These are phyloP conservation scores for Lates japonicus DNA, from an alignment of 2,797 vertebrate species.

Conservation along the genomic window DNA sequence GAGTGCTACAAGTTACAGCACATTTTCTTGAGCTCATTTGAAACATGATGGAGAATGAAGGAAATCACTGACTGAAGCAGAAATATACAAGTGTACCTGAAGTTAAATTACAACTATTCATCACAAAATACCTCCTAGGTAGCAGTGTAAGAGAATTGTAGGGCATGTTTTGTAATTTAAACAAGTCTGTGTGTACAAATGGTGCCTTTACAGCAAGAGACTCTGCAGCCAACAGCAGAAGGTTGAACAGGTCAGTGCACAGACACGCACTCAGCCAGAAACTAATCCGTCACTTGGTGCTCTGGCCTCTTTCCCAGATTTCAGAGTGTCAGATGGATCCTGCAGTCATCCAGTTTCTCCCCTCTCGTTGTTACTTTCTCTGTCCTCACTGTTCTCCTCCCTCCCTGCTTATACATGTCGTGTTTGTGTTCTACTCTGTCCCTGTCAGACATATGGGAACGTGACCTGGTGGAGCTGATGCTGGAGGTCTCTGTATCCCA, in stretches of 20 bases:
- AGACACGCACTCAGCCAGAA: conserved; percentile 48
- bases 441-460: conserved; percentile 89
- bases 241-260: conserved; percentile 55
- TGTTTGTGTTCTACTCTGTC: not conserved
- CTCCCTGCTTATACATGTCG: not conserved
- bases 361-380: not conserved
- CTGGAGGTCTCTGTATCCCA: conserved; percentile 93
- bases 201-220: conserved; percentile 6
- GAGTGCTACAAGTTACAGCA: not conserved
- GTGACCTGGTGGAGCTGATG: conserved; percentile 96
- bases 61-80: not conserved
- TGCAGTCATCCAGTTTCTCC: conserved; percentile 22
- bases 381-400: not conserved
- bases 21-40: not conserved
- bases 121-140: not conserved
- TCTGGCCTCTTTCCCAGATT: conserved; percentile 65
- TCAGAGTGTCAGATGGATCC: conserved; percentile 48
- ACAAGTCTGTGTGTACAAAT: conserved; percentile 5
- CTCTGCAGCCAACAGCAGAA: conserved; percentile 18
- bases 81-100: accelerated
- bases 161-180: not conserved
- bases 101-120: not conserved
- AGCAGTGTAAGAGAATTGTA: not conserved
- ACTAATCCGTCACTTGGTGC: conserved; percentile 53
- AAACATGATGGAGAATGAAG: not conserved